phyloP scores from a whole-genome alignment of 2,888 invertebrate species.

The Oegoconia quadripuncta region DNA sequence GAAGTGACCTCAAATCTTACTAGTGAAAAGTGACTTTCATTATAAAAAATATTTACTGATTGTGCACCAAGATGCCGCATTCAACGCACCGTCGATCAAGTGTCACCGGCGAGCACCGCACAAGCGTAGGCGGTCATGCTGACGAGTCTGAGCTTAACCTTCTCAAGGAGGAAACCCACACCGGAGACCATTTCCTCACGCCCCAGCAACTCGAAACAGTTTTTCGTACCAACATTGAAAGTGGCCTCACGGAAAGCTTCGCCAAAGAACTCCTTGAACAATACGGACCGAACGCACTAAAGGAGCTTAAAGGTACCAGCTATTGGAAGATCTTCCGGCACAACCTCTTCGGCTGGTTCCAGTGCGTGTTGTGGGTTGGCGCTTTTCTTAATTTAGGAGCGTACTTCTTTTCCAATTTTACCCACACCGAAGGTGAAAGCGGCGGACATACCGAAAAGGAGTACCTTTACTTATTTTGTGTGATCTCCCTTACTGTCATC shows the following conservation, averaged over 20 bases:
- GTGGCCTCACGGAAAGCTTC: conserved; percentile 74
- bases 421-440: conserved; percentile 10
- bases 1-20: too few species aligned
- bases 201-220: conserved; percentile 59
- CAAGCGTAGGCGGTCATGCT: conserved; percentile 21
- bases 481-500: conserved; percentile 56
- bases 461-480: conserved; percentile 62
- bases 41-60: too few species aligned
- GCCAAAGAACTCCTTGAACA: conserved; percentile 73
- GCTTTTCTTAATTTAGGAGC: conserved; percentile 81
- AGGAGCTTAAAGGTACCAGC: conserved; percentile 79
- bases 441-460: conserved; percentile 47
- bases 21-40: too few species aligned
- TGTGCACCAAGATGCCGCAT: conserved; percentile 43
- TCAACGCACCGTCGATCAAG: conserved; percentile 34
- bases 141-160: conserved; percentile 36
- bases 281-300: conserved; percentile 81
- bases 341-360: conserved; percentile 86
- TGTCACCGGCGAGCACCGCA: conserved; percentile 24
- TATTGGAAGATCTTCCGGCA: conserved; percentile 81
- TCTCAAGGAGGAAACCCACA: conserved; percentile 57
- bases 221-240: conserved; percentile 60
- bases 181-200: conserved; percentile 66
- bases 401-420: conserved; percentile 52
- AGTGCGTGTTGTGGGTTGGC: conserved; percentile 84